Base-by-base conservation (phyloP, 1,140 invertebrate genomes). In the Pseudoatta argentina region DNA sequence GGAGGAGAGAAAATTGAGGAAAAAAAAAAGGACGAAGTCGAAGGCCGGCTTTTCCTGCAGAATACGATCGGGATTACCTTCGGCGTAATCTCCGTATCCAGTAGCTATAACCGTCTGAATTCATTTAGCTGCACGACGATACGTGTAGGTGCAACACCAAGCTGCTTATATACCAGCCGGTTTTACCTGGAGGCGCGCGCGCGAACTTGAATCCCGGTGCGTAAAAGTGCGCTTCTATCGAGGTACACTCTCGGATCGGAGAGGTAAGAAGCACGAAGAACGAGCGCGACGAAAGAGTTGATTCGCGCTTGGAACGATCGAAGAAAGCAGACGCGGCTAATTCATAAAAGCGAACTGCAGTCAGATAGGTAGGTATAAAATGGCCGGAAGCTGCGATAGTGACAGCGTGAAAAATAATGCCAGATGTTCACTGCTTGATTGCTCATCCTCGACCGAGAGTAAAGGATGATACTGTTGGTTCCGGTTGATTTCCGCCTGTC, bases 1-100 rank as follows among this genome's bases (percentile, higher is more conserved):
- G 71, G 51, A 73, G 44, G 21, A 71, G 34, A 69, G 87, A 69
- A 63, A 77, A 63, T 78, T 5, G 73, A 85, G 48, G 48, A 44
- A 77, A 77, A 78, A 64, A 85, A 53, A 44, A 3, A 39, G 48
- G 48, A 51, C 14, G 14, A 21, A 64, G 71, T 44, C 53, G 63
- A 53, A 82, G 73, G 57, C 57, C 77, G 48, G 48, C 76, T 86
- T 86, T 79, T 78, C 83, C 83, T 86, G 59, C 34, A 71, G 83
- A 76, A 85, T 85, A 82, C 86, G 88, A 89, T 91, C 89, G 87
- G 90, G 87, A 82, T 87, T 91, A 89, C 89, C 87, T 88, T 91
- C 86, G 72, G 76, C 89, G 83, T 90, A 88, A 92, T 92, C 90
- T 89, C 81, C 78, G 88, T 83, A 91, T 89, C 89, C 88, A 88